Percentiles rank a stretch among this genome's conserved stretches.
Conservation (phyloP, 2,888 invertebrate species). For the Dichetophora obliterata region DNA sequence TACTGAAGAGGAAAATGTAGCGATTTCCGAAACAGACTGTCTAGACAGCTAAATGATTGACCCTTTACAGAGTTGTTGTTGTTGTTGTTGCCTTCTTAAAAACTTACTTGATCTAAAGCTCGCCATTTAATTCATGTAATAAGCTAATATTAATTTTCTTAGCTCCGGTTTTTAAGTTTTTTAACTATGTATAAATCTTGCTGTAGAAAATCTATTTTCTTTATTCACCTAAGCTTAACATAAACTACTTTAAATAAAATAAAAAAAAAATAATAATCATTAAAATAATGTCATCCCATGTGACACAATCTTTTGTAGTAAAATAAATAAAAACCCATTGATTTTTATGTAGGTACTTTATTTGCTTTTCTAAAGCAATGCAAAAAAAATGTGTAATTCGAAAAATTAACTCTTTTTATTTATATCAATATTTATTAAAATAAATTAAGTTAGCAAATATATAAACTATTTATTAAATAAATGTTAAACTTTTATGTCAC, state of each 20-base stretch:
- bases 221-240: background rate
- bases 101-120: no score
- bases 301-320: background rate
- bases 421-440: background rate
- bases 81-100: no score
- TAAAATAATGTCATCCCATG: background rate
- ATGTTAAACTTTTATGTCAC: slow-evolving; percentile 8
- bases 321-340: background rate
- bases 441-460: background rate
- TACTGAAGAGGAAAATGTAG: no score
- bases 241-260: background rate
- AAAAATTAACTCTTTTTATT: no score
- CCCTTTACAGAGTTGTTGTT: no score
- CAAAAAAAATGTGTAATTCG: no score
- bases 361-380: no score
- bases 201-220: background rate
- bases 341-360: background rate
- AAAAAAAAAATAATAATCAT: background rate
- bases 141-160: background rate
- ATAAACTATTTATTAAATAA: slow-evolving; percentile 11
- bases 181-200: background rate
- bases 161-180: background rate
- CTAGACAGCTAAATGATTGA: no score
- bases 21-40: no score
- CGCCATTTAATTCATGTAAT: no score